Base-by-base conservation (phyloP, 2,113 vertebrate genomes). In the Bambusicola thoracicus region DNA sequence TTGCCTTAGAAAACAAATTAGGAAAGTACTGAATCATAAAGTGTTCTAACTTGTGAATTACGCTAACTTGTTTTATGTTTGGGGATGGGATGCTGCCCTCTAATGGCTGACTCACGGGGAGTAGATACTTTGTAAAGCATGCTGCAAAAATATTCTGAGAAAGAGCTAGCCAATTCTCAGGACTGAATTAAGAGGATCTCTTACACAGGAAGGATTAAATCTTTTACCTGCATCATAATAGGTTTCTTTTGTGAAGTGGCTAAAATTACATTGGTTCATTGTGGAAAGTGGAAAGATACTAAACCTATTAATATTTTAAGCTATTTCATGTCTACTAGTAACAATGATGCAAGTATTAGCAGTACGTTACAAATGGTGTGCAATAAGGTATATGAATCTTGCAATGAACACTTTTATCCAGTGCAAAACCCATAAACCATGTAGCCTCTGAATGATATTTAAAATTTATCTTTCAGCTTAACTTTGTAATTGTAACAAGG, bases 21-120 rank as follows among this genome's bases (percentile, higher is more conserved):
- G 14, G 10, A 3, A 32, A 30, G 22, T 1, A 5, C 4, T 46
- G 0, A 59, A 19, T 40, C 20, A 2, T 2, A 30, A 19, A 11
- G 1, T 0, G 1, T 11, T 87, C 5, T 0, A 13, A 1, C 5
- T 14, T 20, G 25, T 8, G 59, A 22, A 0, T 30, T 15, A 21
- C 3, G 0, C 25, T 27, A 16, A 13, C 3, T 1, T 36, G 3
- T 5, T 6, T 3, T 16, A 3, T 13, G 0, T 85, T 93, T 16
- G 49, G 41, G 92, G 8, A 77, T 77, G 80, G 10, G 70, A n/a
- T 94, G 81, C 91, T 94, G 90, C 96, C 95, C 94, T 94, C 96
- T 94, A 2, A 85, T 84, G 94, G 93, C 89, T 5, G 2, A 67
- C 7, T 4, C 43, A 8, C 51, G 8, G 25, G 15, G 27, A 58